Evolutionary conservation across 37 sponge, comb jelly and placozoan species (phyloP), one percentile per base, ranked within the genome.

Genomic region (Aphrocallistes beatrix): DNA sequence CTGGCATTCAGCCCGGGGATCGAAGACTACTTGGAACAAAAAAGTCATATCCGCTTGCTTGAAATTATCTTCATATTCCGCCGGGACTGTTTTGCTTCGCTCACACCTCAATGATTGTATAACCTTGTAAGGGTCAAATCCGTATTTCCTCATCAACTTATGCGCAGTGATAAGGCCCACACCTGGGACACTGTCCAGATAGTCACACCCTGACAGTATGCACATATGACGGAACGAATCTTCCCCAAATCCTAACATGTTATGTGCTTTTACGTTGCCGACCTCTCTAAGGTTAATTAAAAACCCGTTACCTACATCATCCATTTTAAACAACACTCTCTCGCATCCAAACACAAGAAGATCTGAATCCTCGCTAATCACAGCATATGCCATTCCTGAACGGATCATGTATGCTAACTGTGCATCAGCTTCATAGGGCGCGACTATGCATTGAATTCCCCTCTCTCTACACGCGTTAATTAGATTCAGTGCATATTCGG

Each of bases 151-250:
- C 89, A 98, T 87, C 82, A 95, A 86, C 82, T 98, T 98, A 39
- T 87, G 81, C n/a, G 96, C 91, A 84, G 91, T 95, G 36, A 69
- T 85, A 47, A 94, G 91, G 0, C 99, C 99, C 23, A 95, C 88
- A 6, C 96, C 96, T 34, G 92, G 94, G 0, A 98, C 86, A 16
- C 92, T 90, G 40, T 94, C 83, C 21, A 98, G 91, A 86, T 98
- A 98, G 87, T 98, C 99, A 91, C 99, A 98, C 6, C 99, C 99
- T 10, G 96, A 95, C 40, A 98, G 86, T 30, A 98, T 98, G 82
- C 99, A 98, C 96, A 98, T 95, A 32, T 95, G 94, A 13, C 99
- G 85, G 86, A 93, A 95, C 1, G 90, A 87, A 38, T 89, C 88
- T 36, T 47, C 81, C 82, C 86, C 88, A 81, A 96, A 93, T 23